A percentile compares a stretch with the other conserved stretches of the same genome.
These are phyloP conservation scores for Notolepis coatsorum DNA, from an alignment of 2,797 vertebrate species.

Conservation along the genomic window DNA sequence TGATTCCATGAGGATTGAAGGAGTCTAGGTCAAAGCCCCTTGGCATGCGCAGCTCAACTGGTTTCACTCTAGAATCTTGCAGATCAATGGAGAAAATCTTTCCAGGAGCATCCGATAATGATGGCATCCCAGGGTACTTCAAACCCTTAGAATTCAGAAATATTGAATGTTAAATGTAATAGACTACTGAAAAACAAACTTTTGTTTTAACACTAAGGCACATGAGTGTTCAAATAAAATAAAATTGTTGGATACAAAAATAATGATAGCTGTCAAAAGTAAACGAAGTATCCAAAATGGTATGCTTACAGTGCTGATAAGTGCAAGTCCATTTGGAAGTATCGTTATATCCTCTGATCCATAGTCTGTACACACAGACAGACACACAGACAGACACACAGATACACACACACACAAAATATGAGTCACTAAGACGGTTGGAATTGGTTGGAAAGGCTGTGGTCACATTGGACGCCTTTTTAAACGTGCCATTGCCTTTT, in stretches of 20 bases:
- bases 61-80: constrained; percentile 73
- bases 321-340: constrained; percentile 85
- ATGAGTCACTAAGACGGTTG: too few relatives aligned
- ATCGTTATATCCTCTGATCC: constrained; percentile 93
- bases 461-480: too few relatives aligned
- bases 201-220: background rate
- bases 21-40: constrained; percentile 84
- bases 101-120: constrained; percentile 73
- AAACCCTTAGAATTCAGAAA: constrained; percentile 80
- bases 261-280: too few relatives aligned
- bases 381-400: too few relatives aligned
- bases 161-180: background rate
- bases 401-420: too few relatives aligned
- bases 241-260: too few relatives aligned
- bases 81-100: constrained; percentile 87
- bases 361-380: constrained; percentile 78
- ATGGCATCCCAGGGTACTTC: constrained; percentile 78
- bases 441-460: too few relatives aligned
- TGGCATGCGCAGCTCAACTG: constrained; percentile 82
- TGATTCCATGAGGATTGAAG: constrained; percentile 91
- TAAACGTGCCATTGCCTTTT: too few relatives aligned
- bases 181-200: background rate
- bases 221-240: background rate
- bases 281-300: too few relatives aligned
- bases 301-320: constrained; percentile 91